These are phyloP conservation scores for Xiphorhynchus elegans DNA, from an alignment of 2,113 vertebrate species.

Conservation along the genomic window DNA sequence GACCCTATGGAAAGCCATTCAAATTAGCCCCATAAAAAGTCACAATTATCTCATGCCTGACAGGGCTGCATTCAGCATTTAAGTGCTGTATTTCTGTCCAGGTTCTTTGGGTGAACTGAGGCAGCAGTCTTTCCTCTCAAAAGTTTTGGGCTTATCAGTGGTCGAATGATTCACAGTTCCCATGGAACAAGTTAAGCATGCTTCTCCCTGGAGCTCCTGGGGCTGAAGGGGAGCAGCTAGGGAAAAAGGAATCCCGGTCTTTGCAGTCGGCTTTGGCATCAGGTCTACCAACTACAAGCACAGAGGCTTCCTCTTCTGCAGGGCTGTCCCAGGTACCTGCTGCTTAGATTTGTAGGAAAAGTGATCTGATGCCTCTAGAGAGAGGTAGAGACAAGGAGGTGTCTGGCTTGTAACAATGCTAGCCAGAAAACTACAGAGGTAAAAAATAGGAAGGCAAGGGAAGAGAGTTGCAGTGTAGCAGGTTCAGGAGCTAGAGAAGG, in stretches of 20 bases:
- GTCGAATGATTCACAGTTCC: neutral
- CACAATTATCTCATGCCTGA: neutral
- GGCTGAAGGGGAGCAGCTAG: neutral
- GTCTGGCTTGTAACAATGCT: neutral
- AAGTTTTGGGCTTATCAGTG: neutral
- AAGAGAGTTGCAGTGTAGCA: neutral
- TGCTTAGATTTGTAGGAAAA: neutral
- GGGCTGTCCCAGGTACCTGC: neutral
- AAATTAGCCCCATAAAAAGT: neutral
- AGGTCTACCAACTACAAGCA: accelerated
- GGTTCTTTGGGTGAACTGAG: neutral
- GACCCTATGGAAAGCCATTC: neutral
- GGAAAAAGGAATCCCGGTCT: neutral
- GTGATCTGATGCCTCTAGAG: neutral
- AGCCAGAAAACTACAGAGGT: neutral
- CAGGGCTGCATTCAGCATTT: neutral
- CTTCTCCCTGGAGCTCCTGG: neutral
- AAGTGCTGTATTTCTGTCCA: neutral
- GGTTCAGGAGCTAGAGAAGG: neutral
- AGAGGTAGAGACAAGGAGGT: neutral
- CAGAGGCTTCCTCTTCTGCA: neutral
- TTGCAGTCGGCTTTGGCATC: neutral
- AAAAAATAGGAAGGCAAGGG: neutral
- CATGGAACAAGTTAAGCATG: accelerated
- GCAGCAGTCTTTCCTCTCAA: neutral